These are phyloP conservation scores for Gastrophryne carolinensis DNA, from an alignment of 2,797 vertebrate species.

Conservation along the genomic window DNA sequence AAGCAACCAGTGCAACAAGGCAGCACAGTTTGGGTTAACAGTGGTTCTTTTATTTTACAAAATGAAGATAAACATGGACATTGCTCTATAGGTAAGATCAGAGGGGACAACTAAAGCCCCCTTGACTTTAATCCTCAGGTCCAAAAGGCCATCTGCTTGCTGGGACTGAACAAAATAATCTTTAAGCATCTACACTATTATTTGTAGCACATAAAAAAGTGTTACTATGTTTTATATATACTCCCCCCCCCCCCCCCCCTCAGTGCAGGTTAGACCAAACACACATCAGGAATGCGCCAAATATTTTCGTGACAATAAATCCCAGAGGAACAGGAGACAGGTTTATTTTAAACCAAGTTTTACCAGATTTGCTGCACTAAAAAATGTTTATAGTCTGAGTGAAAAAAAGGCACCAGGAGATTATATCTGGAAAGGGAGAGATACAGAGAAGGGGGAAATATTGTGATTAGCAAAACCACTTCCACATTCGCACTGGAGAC, in stretches of 20 bases:
- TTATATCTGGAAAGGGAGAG: slow-evolving; percentile 23
- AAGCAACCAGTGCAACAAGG: too few species aligned
- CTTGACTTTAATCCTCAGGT: too few species aligned
- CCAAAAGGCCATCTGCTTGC: too few species aligned
- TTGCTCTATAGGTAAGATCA: too few species aligned
- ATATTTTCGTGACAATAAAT: slow-evolving; percentile 33
- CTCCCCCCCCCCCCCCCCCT: background rate
- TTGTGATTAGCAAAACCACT: slow-evolving; percentile 33
- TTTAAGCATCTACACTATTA: background rate
- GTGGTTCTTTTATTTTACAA: too few species aligned
- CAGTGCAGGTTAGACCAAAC: slow-evolving; percentile 14
- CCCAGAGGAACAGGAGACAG: slow-evolving; percentile 1
- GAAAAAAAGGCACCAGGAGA: slow-evolving; percentile 34
- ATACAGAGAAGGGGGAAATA: slow-evolving; percentile 19
- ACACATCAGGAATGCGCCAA: slow-evolving; percentile 28
- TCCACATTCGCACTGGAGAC: slow-evolving; percentile 29
- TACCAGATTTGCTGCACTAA: slow-evolving; percentile 17
- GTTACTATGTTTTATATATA: background rate
- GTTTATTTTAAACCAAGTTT: slow-evolving; percentile 41
- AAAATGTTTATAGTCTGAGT: slow-evolving; percentile 42
- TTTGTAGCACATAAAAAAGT: background rate
- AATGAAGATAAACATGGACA: too few species aligned
- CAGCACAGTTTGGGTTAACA: too few species aligned
- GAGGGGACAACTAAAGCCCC: too few species aligned
- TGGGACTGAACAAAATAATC: too few species aligned